Evolutionary conservation across 2,113 vertebrate species (phyloP), one percentile per base, ranked within the genome.

Genomic region (Phasianus colchicus): DNA sequence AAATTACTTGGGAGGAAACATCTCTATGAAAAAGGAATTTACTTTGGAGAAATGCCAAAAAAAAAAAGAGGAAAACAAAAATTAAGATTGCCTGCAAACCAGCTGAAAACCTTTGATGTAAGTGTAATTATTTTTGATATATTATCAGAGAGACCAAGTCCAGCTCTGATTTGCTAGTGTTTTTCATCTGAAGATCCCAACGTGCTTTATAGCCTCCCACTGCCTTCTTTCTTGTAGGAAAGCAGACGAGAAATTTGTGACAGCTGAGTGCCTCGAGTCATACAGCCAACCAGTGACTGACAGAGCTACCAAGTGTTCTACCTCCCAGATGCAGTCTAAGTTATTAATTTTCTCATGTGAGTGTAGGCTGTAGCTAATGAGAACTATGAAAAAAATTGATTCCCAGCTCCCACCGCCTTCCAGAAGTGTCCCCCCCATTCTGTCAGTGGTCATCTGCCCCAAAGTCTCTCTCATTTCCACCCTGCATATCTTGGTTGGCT

Each of bases 171-270:
- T 86, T 88, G 80, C 20, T 69, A 10, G n/a, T 58, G 72, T 48
- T 93, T 95, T 94, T 93, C 86, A 88, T 90, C 83, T 95, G 76
- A 48, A 61, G 22, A 78, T 92, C 73, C 83, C 83, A 93, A 76
- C 9, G 11, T 78, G 86, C 76, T 94, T 93, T 96, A 81, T 38
- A 92, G 55, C 47, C 25, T 96, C 67, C 60, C 45, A 88, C 85
- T 94, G 76, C 80, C 76, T 94, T 43, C 80, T 72, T 84, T 69
- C 80, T 69, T 75, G 86, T 1, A 90, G 77, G 52, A 88, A 90
- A 95, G 75, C 61, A 93, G 90, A 81, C 83, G 90, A 74, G 72
- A 73, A 64, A 90, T 88, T 71, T 75, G 69, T 87, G 83, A 77
- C 30, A 60, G 82, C 40, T 88, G 85, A 78, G 47, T 57, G 85